phyloP scores from a whole-genome alignment of 2,113 vertebrate species.

The Cnemophilus loriae region DNA sequence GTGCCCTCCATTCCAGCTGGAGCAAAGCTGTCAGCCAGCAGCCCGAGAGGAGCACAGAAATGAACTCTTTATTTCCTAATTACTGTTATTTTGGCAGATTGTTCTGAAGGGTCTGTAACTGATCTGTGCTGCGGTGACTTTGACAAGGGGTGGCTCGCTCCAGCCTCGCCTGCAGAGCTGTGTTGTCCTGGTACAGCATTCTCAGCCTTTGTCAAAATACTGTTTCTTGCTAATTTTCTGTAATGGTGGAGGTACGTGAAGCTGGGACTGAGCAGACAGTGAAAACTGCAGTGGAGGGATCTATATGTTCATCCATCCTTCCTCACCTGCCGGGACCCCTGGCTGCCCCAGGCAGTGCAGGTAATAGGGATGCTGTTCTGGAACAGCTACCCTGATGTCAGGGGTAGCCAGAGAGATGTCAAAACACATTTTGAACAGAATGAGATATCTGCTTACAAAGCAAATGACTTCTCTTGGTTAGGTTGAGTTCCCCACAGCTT shows the following conservation, averaged over 20 bases:
- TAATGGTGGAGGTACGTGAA: neutral
- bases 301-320: neutral
- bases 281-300: neutral
- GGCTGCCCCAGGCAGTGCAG: neutral
- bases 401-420: neutral
- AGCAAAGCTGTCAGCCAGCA: neutral
- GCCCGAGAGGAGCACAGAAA: neutral
- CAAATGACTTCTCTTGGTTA: neutral
- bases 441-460: neutral
- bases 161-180: neutral
- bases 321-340: fast-evolving
- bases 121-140: neutral
- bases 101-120: neutral
- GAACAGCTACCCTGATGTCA: neutral
- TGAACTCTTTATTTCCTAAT: neutral
- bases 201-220: neutral
- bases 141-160: fast-evolving
- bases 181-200: fast-evolving
- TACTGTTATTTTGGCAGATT: neutral
- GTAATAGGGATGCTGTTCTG: neutral
- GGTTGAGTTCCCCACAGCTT: neutral
- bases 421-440: neutral
- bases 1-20: neutral
- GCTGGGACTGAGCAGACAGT: neutral
- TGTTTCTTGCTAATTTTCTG: neutral